phyloP scores from a whole-genome alignment of 2,888 invertebrate genomes.

The Latrodectus hesperus region DNA sequence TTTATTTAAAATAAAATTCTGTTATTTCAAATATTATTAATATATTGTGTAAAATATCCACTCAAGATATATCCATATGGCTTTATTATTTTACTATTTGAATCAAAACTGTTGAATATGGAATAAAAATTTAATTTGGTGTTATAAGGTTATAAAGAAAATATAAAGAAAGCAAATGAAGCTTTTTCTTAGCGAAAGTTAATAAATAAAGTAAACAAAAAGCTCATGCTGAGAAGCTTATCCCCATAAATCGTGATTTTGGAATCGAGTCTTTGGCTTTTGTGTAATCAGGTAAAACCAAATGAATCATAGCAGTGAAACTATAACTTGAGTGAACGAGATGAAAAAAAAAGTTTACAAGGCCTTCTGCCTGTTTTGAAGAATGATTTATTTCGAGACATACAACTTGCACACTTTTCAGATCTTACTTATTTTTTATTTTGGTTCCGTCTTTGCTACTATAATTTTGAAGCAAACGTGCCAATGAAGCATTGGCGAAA shows the following conservation, averaged over 20 bases:
- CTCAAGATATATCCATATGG: neutral
- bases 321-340: conserved; percentile 37
- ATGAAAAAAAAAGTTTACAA: conserved; percentile 12
- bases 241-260: conserved; percentile 49
- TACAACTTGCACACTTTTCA: too few relatives aligned
- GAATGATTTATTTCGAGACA: conserved; percentile 36
- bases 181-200: neutral
- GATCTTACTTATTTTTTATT: too few relatives aligned
- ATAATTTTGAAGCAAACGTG: conserved; percentile 16
- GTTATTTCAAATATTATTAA: neutral
- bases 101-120: neutral
- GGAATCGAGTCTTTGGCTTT: conserved; percentile 43
- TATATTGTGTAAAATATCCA: neutral
- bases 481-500: conserved; percentile 4
- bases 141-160: neutral
- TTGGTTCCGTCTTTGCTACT: neutral
- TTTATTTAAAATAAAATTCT: too few relatives aligned
- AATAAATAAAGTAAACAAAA: conserved; percentile 39
- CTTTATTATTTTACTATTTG: neutral
- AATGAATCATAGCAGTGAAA: conserved; percentile 44
- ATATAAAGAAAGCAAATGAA: conserved; percentile 7
- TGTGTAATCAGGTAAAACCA: conserved; percentile 26
- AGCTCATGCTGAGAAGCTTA: conserved; percentile 32
- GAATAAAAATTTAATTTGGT: neutral
- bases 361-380: conserved; percentile 17